These are phyloP conservation scores for Gallinago undulata DNA, from an alignment of 2,113 vertebrate genomes.

Conservation along the genomic window DNA sequence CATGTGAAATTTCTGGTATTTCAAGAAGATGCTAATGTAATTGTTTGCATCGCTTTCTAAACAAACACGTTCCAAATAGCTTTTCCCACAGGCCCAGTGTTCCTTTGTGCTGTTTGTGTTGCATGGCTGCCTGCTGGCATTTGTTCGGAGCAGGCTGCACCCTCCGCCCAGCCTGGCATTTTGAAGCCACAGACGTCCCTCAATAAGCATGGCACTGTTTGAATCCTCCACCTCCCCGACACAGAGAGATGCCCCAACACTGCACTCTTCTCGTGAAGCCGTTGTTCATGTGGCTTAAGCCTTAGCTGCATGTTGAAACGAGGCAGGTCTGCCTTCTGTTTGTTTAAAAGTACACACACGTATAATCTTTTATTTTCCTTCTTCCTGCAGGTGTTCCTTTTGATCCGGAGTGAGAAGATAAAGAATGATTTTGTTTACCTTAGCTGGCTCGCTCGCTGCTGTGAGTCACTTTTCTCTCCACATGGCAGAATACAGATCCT, in stretches of 20 bases:
- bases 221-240: neutral
- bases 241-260: neutral
- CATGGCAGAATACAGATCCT: slow-evolving; percentile 7
- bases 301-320: neutral
- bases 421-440: slow-evolving; percentile 95
- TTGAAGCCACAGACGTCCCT: neutral
- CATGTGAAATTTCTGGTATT: slow-evolving; percentile 38
- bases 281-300: neutral
- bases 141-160: neutral
- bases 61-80: slow-evolving; percentile 10
- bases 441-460: slow-evolving; percentile 96
- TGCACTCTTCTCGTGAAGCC: neutral
- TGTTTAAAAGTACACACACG: neutral
- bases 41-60: slow-evolving; percentile 16
- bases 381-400: slow-evolving; percentile 86
- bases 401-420: slow-evolving; percentile 96
- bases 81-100: slow-evolving; percentile 31
- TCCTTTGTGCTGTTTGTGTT: slow-evolving; percentile 28
- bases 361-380: slow-evolving; percentile 35
- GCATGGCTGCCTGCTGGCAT: neutral
- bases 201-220: neutral
- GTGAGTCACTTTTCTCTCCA: slow-evolving; percentile 79
- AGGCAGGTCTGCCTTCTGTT: slow-evolving; percentile 9
- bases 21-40: slow-evolving; percentile 25
- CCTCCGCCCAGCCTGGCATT: neutral